A percentile compares a stretch with the other conserved stretches of the same genome.
phyloP scores from a whole-genome alignment of 2,113 vertebrate genomes.

The Gorilla gorilla region DNA sequence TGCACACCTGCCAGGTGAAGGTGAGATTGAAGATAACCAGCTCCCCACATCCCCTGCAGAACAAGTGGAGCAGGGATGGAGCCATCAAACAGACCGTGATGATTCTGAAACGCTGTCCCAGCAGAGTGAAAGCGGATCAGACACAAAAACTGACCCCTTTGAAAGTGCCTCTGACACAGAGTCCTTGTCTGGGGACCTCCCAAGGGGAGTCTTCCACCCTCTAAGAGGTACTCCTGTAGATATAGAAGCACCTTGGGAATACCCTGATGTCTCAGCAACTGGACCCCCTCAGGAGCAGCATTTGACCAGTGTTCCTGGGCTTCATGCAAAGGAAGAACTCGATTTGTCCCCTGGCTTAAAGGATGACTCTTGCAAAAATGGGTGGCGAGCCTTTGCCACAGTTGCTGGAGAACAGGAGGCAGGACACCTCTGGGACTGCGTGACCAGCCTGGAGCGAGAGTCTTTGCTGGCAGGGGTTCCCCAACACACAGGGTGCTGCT shows the following conservation, averaged over 20 bases:
- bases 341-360: slow-evolving; percentile 54
- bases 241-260: not conserved
- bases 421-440: not conserved
- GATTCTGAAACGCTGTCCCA: slow-evolving; percentile 85
- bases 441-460: not conserved
- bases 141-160: slow-evolving; percentile 83
- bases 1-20: slow-evolving; percentile 81
- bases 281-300: not conserved
- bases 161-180: slow-evolving; percentile 84
- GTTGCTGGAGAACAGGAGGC: not conserved
- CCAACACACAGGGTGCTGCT: not conserved
- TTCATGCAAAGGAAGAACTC: not conserved
- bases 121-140: slow-evolving; percentile 85
- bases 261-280: slow-evolving; percentile 36
- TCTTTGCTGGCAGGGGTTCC: not conserved
- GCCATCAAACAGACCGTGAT: slow-evolving; percentile 81
- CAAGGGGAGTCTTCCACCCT: slow-evolving; percentile 56
- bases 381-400: not conserved
- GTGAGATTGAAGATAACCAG: slow-evolving; percentile 80
- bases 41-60: slow-evolving; percentile 66
- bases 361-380: not conserved
- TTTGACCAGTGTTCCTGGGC: not conserved
- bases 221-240: slow-evolving; percentile 47
- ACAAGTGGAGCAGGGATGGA: slow-evolving; percentile 80
- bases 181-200: slow-evolving; percentile 77